Evolutionary conservation across 2,113 vertebrate species (phyloP), one percentile per base, ranked within the genome.

Genomic region (Zosterops pallidus): DNA sequence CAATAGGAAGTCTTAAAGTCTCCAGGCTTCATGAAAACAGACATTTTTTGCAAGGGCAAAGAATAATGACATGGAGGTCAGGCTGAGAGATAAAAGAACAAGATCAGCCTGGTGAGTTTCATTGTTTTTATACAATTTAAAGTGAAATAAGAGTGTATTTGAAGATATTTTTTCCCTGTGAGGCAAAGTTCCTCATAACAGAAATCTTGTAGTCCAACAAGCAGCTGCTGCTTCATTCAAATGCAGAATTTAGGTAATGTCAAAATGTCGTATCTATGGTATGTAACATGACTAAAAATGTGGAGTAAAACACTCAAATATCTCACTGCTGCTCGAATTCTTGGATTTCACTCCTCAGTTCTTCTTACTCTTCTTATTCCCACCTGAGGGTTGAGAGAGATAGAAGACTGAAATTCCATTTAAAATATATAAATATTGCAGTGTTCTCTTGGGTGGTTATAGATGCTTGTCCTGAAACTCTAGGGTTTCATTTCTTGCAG

Each of bases 381-480:
- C 47, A 86, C 29, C 21, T 85, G 77, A 65, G 39, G 35, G 5
- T 6, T 79, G n/a, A 72, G 76, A 41, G 25, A 89, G 35, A 46
- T 21, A 80, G 67, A 64, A 82, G 55, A 55, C 60, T 93, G 79
- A 92, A 89, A 83, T 80, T 28, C 67, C 47, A 93, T 67, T 95
- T 90, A 18, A 92, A 92, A 91, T 67, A 39, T 74, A 92, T 92
- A 92, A 97, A 95, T 95, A 92, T 96, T 95, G 55, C 83, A 96
- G 33, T 29, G 19, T 11, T 94, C 86, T 95, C 91, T 68, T 39
- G 52, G 74, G 82, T 91, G 46, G 46, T 89, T 94, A 93, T 82
- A 91, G 83, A 86, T 82, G 53, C 68, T 92, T 94, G 81, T 95
- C 86, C 82, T 76, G 67, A 96, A 96, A 93, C 42, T 33, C 33